phyloP scores from a whole-genome alignment of 2,888 invertebrate genomes.

The Eupithecia dodoneata region DNA sequence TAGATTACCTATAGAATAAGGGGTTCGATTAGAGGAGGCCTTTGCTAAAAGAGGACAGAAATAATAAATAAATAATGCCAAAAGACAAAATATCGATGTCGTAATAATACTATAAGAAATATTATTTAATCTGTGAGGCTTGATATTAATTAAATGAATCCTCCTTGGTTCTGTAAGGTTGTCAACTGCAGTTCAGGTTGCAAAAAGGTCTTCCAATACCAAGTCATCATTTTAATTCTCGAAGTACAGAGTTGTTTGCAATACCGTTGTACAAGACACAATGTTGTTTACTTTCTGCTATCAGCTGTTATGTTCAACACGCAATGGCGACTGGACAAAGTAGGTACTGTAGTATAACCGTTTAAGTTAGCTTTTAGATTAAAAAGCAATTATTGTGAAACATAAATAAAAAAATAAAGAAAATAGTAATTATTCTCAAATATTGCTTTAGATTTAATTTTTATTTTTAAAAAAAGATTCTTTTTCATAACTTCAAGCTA shows the following conservation, averaged over 20 bases:
- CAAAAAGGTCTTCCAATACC: slow-evolving; percentile 52
- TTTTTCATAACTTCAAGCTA: background rate
- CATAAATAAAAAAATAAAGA: no score
- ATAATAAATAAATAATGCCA: no score
- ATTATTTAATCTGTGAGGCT: no score
- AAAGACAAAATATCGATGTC: no score
- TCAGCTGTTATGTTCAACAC: slow-evolving; percentile 38
- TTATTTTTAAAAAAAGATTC: background rate
- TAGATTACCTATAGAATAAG: no score
- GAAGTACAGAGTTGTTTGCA: slow-evolving; percentile 57
- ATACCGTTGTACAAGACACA: slow-evolving; percentile 49
- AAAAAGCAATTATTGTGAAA: no score
- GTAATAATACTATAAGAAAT: no score
- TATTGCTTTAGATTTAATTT: no score
- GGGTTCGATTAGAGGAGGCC: no score
- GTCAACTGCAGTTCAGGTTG: background rate
- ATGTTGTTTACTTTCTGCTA: slow-evolving; percentile 46
- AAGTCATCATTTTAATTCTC: slow-evolving; percentile 48
- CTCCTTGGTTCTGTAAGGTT: background rate
- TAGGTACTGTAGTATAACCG: background rate
- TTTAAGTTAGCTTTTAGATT: no score
- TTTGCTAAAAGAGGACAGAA: no score
- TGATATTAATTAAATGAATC: no score
- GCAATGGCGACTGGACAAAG: slow-evolving; percentile 1
- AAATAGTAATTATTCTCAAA: background rate